These are phyloP conservation scores for Agrochola circellaris DNA, from an alignment of 2,888 invertebrate genomes.

Conservation along the genomic window DNA sequence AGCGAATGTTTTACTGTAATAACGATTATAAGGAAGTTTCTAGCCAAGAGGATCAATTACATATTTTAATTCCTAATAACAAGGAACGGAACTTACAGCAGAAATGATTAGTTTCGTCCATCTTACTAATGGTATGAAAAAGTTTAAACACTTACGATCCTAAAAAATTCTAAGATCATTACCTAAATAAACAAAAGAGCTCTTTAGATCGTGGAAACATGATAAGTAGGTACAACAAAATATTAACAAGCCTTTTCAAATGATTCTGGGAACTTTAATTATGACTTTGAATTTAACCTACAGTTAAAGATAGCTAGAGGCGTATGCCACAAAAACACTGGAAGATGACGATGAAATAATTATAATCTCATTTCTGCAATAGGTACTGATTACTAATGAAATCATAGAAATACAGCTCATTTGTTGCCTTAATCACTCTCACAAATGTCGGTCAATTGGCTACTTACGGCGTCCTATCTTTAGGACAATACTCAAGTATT, in stretches of 20 bases:
- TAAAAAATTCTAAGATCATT: slow-evolving; percentile 2
- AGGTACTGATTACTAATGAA: slow-evolving; percentile 13
- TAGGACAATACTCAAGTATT: slow-evolving; percentile 44
- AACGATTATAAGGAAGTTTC: slow-evolving; percentile 8
- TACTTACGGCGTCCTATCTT: slow-evolving; percentile 66
- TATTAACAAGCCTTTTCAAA: neutral
- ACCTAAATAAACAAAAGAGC: neutral
- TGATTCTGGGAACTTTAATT: neutral
- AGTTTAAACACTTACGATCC: neutral
- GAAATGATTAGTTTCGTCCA: neutral
- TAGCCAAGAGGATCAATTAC: slow-evolving; percentile 2
- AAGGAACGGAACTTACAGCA: neutral
- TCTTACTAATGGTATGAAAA: slow-evolving; percentile 4
- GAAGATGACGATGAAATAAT: neutral
- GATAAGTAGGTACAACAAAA: neutral
- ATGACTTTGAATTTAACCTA: neutral
- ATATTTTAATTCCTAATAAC: neutral
- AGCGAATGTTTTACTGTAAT: slow-evolving; percentile 7
- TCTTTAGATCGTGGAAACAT: neutral
- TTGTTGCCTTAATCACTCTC: slow-evolving; percentile 48
- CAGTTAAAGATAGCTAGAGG: neutral
- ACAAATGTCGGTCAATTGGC: slow-evolving; percentile 74
- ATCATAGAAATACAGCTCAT: slow-evolving; percentile 16
- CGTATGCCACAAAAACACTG: neutral
- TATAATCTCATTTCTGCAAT: slow-evolving; percentile 2